A percentile compares a stretch with the other conserved stretches of the same genome.
Conservation (phyloP, 2,797 vertebrate species). For the Synaphobranchus kaupii region DNA sequence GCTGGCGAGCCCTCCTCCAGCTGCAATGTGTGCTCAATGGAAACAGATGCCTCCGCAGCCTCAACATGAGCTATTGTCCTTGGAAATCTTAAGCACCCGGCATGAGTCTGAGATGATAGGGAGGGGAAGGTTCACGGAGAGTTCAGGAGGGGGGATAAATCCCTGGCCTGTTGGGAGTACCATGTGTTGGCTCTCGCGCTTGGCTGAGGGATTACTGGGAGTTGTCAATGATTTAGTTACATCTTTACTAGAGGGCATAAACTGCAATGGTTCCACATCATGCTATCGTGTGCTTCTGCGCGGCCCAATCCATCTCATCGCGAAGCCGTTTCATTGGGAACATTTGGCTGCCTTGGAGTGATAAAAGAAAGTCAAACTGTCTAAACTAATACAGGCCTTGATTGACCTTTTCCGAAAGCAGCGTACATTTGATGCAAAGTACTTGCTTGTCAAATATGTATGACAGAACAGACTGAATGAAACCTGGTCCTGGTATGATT, state of each 20-base stretch:
- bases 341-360: neutral
- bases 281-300: neutral
- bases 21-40: neutral
- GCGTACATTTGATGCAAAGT: neutral
- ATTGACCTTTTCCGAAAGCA: neutral
- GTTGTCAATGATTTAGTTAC: neutral
- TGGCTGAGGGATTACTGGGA: neutral
- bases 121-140: neutral
- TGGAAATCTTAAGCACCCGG: neutral
- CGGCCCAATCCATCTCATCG: neutral
- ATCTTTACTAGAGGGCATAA: neutral
- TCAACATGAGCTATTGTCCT: neutral
- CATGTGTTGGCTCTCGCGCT: neutral
- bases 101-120: neutral
- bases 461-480: neutral
- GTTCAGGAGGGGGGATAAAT: neutral
- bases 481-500: neutral
- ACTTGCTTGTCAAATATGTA: neutral
- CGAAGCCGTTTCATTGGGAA: neutral
- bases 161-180: neutral
- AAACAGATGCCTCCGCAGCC: constrained; percentile 21
- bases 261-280: neutral
- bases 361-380: neutral
- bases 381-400: neutral
- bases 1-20: neutral